Base-by-base conservation (phyloP, 2,113 vertebrate species). In the Nothobranchius kuhntae region DNA sequence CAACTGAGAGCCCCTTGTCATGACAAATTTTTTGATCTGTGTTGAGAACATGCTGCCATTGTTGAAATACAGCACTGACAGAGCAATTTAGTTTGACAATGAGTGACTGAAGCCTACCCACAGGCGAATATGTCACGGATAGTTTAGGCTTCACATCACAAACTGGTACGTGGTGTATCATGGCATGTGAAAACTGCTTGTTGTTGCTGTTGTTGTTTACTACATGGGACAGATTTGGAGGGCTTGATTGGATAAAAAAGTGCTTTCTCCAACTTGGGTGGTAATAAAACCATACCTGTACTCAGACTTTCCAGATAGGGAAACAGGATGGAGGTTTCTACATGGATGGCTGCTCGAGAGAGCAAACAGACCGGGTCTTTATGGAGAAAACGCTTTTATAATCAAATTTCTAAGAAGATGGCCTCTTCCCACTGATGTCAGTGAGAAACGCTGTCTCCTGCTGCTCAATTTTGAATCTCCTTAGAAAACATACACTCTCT, bases 61-160 rank as follows among this genome's bases (percentile, higher is more conserved):
- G 81, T 74, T 82, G 87, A 86, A 82, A 84, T 73, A 73, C 73
- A 56, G 65, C 77, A 63, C 71, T 88, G 82, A 89, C 85, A 78
- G 78, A 83, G 82, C 46, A 71, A 81, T 73, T 87, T 84, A 84
- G 71, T 68, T 58, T 73, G 86, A 79, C 59, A 73, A 80, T 45
- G 60, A 68, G 21, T 85, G 82, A 87, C 62, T 75, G 84, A 83
- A 77, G 81, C 70, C 70, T 70, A 75, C 87, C 89, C 78, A 87
- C 77, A 63, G 84, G 88, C 87, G 62, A 79, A 87, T 83, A 82
- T 86, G 85, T 87, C 88, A 89, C 77, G 63, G 82, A 80, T 61
- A 65, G 83, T 89, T 87, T 83, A 74, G 70, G 68, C 65, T 64
- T 70, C 72, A 56, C 77, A 70, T 84, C 74, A 61, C 80, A 78